Evolutionary conservation across 1,140 invertebrate species (phyloP), one percentile per base, ranked within the genome.

Genomic region (Ostrea edulis): DNA sequence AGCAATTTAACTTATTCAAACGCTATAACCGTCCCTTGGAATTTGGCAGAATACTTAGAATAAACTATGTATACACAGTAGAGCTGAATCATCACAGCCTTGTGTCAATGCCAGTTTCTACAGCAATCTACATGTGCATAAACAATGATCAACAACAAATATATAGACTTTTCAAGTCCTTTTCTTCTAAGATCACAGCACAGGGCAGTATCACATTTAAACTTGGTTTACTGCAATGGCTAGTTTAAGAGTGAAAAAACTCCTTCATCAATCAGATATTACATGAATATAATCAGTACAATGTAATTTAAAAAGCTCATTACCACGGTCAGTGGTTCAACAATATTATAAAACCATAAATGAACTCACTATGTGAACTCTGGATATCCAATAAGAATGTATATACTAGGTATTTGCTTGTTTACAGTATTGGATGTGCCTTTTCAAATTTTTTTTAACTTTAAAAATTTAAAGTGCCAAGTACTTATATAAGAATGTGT

Each of bases 131-230:
- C 17, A 20, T 20, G 17, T 20, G 55, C 14, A 62, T 62, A 20
- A 62, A 62, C 55, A 20, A 62, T 62, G 55, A n/a, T n/a, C 55
- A 62, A 62, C 55, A 62, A 62, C 9, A 29, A 11, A 77, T 77
- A 77, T 29, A 35, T 35, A 25, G 68, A 77, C 68, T 77, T 77
- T 77, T 35, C 17, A 77, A 77, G 68, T 77, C 68, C 25, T 2
- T 29, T 77, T 29, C 29, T 35, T 29, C 68, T 77, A 29, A 77
- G 29, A 77, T 77, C 68, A 77, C 68, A 77, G 68, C 29, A 35
- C 14, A 77, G 68, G 68, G 25, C 29, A 14, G 22, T 77, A 77
- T 77, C 68, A 77, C 22, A 77, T 77, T 14, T 12, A 12, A 77
- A 62, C 55, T 62, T 62, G n/a, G 14, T n/a, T 62, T 20, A 0